Base-by-base conservation (phyloP, 1,140 invertebrate species). In the Melanaphis sacchari region DNA sequence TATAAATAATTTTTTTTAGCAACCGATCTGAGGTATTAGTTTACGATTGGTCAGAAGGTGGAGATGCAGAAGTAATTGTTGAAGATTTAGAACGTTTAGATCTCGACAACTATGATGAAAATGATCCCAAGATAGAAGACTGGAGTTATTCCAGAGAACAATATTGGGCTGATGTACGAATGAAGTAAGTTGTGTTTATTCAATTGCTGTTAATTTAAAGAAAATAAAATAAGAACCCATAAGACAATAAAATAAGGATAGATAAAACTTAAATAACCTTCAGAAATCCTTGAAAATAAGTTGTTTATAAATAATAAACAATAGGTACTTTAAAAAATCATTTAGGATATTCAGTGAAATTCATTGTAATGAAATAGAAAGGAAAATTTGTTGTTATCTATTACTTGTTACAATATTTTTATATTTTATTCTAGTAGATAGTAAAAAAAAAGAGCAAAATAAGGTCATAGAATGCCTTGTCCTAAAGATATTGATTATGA, bases 41-140 rank as follows among this genome's bases (percentile, higher is more conserved):
- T 26, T 99, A 99, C 94, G 98, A 99, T 95, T 99, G 98, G 98
- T 96, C 96, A 18, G 96, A 97, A 54, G 97, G 96, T 93, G 97
- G 97, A 88, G 97, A 98, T 94, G 95, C 97, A n/a, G 97, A 98
- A 95, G 96, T 97, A 52, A 96, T 99, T 9, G 96, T 98, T 2
- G 97, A 98, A 95, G 98, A 99, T 95, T 97, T 99, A 92, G 98
- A 98, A 95, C 95, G 96, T 88, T 95, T 99, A n/a, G 96, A 98
- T 95, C 97, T 98, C 94, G 96, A 97, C 36, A 94, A 95, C 93
- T 96, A 95, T 94, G 94, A 94, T 26, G 94, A 94, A 36, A 94
- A 95, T 94, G 95, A 95, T 90, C 95, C 96, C 89, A 95, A 96
- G 46, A 95, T 96, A 59, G 95, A 96, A 87, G 98, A 97, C 95